Evolutionary conservation across 2,113 vertebrate species (phyloP), one percentile per base, ranked within the genome.

Genomic region (Perca schrenkii): DNA sequence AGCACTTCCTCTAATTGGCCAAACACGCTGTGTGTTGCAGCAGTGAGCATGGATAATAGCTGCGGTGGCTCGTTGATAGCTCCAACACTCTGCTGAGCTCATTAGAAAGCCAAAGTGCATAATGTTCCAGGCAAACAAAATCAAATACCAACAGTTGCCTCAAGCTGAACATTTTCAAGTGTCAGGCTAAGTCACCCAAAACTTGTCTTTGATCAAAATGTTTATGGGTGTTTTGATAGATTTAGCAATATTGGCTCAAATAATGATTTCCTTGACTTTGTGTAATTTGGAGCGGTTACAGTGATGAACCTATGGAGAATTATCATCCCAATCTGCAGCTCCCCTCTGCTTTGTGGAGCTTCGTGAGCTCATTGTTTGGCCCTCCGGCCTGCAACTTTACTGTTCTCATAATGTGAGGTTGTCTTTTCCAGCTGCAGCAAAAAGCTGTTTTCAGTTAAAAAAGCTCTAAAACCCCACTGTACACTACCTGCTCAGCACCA

Each of bases 61-160:
- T 61, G 79, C 58, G 62, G 69, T 82, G 67, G 78, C 77, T 85
- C 6, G 69, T 75, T 85, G 73, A 89, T 85, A 65, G 61, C 53
- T 74, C 57, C 77, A 72, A 69, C 78, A 46, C 63, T 83, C 49
- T 12, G 71, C 74, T 77, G 73, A 74, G 82, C 89, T 91, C 86
- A 86, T 93, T 91, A 88, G 66, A 85, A 84, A 92, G 74, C 69
- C 52, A 83, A 57, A 64, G 52, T 11, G 65, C 65, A 78, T 31
- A 87, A 76, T 80, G 84, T 84, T 67, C 53, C 54, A 53, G 28
- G 21, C 36, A 80, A 61, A 69, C 73, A 14, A 68, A 70, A 83
- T 57, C 47, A 50, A 25, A 74, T 10, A 79, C 40, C 62, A 74
- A 58, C 68, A 57, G 62, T 28, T 36, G 47, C 21, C 46, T 79